Percentiles rank a stretch among this genome's conserved stretches.
Evolutionary conservation across 2,888 invertebrate genomes (phyloP).

Genomic region (Pycnomerus fuliginosus): DNA sequence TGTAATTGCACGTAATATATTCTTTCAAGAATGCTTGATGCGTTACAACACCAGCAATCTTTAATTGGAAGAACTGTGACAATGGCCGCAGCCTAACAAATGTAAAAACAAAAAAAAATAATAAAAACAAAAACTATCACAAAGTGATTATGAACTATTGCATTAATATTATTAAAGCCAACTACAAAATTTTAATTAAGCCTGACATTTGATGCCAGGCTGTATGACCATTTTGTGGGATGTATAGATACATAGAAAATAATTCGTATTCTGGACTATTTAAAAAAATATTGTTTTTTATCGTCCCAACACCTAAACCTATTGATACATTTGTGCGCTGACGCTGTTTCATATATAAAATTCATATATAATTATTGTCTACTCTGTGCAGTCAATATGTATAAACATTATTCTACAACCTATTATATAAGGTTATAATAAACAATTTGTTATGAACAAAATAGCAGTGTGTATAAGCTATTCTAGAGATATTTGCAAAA

Average conservation of each 20-base stretch:
- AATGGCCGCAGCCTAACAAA: slow-evolving; percentile 52
- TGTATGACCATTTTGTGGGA: too few relatives aligned
- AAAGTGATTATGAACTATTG: slow-evolving; percentile 43
- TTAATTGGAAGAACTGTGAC: slow-evolving; percentile 52
- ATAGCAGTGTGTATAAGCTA: slow-evolving; percentile 33
- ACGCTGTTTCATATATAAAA: slow-evolving; percentile 30
- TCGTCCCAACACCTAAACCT: slow-evolving; percentile 46
- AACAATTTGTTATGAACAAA: slow-evolving; percentile 45
- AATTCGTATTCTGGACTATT: slow-evolving; percentile 1
- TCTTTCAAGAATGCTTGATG: slow-evolving; percentile 38
- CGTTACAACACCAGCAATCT: slow-evolving; percentile 35
- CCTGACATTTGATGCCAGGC: too few relatives aligned
- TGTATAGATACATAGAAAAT: neutral
- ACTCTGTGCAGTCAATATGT: slow-evolving; percentile 50
- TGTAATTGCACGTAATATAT: slow-evolving; percentile 52
- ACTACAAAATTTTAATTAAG: too few relatives aligned
- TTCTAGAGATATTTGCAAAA: slow-evolving; percentile 47
- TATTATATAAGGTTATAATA: slow-evolving; percentile 31
- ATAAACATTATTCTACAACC: slow-evolving; percentile 37
- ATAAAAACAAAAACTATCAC: slow-evolving; percentile 43
- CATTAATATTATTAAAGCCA: slow-evolving; percentile 31
- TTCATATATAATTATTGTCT: slow-evolving; percentile 42
- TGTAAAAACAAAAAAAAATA: slow-evolving; percentile 45
- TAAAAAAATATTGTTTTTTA: slow-evolving; percentile 39
- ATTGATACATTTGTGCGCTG: slow-evolving; percentile 34